Conservation (phyloP, 1,140 invertebrate species). For the Drosophila pectinifera region DNA sequence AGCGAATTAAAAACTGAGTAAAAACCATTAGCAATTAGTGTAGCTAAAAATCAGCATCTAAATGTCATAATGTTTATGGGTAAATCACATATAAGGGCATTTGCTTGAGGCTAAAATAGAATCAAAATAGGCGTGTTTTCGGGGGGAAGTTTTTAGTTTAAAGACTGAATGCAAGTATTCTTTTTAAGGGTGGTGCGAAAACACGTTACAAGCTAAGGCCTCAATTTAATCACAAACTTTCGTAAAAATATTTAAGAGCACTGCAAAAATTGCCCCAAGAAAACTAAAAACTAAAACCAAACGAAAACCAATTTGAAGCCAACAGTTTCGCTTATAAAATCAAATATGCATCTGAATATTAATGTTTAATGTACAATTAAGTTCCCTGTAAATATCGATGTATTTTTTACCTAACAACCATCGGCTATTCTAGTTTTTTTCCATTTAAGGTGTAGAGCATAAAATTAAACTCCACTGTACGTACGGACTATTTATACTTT, state of each 20-base stretch:
- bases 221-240: constrained; percentile 20
- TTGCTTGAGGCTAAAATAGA: constrained; percentile 40
- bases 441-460: constrained; percentile 48
- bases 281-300: not conserved
- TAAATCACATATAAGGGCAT: constrained; percentile 13
- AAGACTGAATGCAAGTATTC: constrained; percentile 62
- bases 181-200: constrained; percentile 35
- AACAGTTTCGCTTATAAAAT: constrained; percentile 53
- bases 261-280: constrained; percentile 12
- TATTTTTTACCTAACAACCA: constrained; percentile 46
- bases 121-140: constrained; percentile 33
- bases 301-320: constrained; percentile 33
- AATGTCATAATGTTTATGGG: constrained; percentile 26
- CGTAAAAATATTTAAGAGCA: constrained; percentile 24
- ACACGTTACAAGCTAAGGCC: constrained; percentile 4
- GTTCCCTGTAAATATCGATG: constrained; percentile 70
- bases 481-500: constrained; percentile 72
- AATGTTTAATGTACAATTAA: constrained; percentile 47
- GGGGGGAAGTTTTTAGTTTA: constrained; percentile 57
- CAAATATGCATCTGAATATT: constrained; percentile 52
- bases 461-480: constrained; percentile 40
- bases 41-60: constrained; percentile 53
- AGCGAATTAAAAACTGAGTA: constrained; percentile 42
- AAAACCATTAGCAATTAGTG: constrained; percentile 71
- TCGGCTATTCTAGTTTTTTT: constrained; percentile 44